Percentiles rank a stretch among this genome's conserved stretches.
Evolutionary conservation across 2,797 vertebrate genomes (phyloP).

Genomic region (Pangasius mekongensis): DNA sequence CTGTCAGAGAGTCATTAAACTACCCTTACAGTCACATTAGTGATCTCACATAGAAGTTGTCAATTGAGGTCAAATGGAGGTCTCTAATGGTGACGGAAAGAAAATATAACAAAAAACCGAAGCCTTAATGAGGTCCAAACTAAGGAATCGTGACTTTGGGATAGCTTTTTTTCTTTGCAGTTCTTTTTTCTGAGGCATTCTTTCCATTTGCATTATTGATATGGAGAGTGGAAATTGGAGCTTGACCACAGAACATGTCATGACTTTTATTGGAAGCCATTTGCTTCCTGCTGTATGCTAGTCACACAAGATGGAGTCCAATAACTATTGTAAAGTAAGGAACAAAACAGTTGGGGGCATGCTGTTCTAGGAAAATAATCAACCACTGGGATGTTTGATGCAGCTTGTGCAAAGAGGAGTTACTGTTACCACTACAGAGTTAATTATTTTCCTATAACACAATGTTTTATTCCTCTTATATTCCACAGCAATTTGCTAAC

Average conservation of each 20-base stretch:
- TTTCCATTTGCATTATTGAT: constrained; percentile 15
- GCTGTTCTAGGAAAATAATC: background rate
- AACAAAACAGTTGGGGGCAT: background rate
- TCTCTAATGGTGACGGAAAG: background rate
- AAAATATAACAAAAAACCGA: background rate
- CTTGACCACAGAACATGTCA: background rate
- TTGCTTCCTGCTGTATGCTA: background rate
- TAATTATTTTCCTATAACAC: too few species aligned
- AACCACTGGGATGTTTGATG: background rate
- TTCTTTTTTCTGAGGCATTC: background rate
- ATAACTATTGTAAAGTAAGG: background rate
- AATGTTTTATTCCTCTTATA: too few species aligned
- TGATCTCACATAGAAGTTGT: constrained; percentile 22
- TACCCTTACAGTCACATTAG: constrained; percentile 49
- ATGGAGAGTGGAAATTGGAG: background rate
- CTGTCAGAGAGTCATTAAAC: constrained; percentile 62
- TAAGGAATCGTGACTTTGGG: background rate
- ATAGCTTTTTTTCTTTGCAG: too few species aligned
- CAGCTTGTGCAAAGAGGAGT: background rate
- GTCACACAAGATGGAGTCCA: background rate
- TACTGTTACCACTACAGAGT: too few species aligned
- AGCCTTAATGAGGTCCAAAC: background rate
- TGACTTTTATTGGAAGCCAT: constrained; percentile 14
- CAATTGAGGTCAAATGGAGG: constrained; percentile 17
- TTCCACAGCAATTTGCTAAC: too few species aligned